Conservation (phyloP, 1,140 invertebrate genomes). For the Drosophila hydei region DNA sequence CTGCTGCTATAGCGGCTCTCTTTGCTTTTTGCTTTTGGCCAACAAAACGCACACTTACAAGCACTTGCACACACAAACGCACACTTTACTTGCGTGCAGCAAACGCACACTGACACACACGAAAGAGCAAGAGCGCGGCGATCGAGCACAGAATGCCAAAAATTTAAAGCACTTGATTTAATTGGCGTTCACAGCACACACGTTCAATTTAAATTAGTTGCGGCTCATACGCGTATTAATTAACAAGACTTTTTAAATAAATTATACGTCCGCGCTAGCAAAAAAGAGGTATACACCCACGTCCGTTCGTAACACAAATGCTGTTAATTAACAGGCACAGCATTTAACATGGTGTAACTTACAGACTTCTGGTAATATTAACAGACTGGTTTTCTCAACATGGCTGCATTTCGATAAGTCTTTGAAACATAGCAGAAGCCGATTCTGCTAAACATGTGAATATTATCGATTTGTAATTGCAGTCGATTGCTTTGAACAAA, state of each 20-base stretch:
- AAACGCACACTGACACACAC: constrained; percentile 39
- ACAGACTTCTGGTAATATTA: constrained; percentile 10
- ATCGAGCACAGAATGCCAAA: constrained; percentile 38
- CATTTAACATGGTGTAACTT: constrained; percentile 25
- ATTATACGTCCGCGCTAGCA: constrained; percentile 46
- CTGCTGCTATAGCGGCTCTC: constrained; percentile 62
- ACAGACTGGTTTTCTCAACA: constrained; percentile 7
- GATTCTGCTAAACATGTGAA: not conserved
- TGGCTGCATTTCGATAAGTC: constrained; percentile 34
- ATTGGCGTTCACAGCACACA: constrained; percentile 39
- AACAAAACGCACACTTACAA: constrained; percentile 50
- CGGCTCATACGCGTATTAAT: constrained; percentile 43
- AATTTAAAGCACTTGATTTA: constrained; percentile 28
- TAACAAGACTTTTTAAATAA: constrained; percentile 39
- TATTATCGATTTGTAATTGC: not conserved
- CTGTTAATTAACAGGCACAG: constrained; percentile 43
- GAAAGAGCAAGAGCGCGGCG: constrained; percentile 40
- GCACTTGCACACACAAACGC: constrained; percentile 44
- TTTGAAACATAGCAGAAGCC: not conserved
- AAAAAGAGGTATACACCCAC: constrained; percentile 51
- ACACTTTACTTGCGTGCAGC: constrained; percentile 37
- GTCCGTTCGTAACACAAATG: constrained; percentile 56
- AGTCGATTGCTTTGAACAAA: constrained; percentile 2
- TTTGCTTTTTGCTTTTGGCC: constrained; percentile 58
- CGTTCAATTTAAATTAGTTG: constrained; percentile 37